Base-by-base conservation (phyloP, 2,113 vertebrate genomes). In the Dicentrarchus labrax region DNA sequence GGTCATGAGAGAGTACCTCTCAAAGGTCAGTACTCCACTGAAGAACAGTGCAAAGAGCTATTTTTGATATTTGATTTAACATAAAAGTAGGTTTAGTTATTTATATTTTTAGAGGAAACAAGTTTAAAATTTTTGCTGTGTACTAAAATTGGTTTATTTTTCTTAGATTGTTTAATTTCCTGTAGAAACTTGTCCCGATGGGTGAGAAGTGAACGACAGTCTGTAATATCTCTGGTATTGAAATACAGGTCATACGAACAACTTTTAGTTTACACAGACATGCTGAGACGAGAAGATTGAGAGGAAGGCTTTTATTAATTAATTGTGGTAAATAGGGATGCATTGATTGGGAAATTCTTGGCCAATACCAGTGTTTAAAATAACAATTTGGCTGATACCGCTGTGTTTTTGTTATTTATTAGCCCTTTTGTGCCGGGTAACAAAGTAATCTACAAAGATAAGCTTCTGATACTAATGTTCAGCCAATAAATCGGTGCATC, bases 1-100 rank as follows among this genome's bases (percentile, higher is more conserved):
- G 91, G 96, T 97, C 90, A 97, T 97, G 96, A 96, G 96, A 88
- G 97, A 98, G 78, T 97, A 96, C 90, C 95, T 97, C 86, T 94
- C 94, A 83, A 98, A 97, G 96, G 97, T 97, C 80, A 92, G 96
- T 91, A 45, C 66, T 70, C 24, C 16, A 10, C 7, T 30, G 6
- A 70, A 50, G 21, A 62, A 21, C 41, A n/a, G 11, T 0, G 21
- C 5, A 21, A 50, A 0, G 45, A 57, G 30, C 45, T 62, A 54
- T 30, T 78, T 59, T 13, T 21, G 51, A 21, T 51, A 41, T 57
- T 6, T 22, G 8, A 5, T 51, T n/a, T 13, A 21, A 22, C 1
- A 0, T 21, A 54, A 71, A 57, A 22, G 3, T 43, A 59, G 5
- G 8, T 38, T 85, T 64, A 6, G 48, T 72, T 38, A 39, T 45